Base-by-base conservation (phyloP, 2,113 vertebrate species). In the Drymodes brunneopygia region DNA sequence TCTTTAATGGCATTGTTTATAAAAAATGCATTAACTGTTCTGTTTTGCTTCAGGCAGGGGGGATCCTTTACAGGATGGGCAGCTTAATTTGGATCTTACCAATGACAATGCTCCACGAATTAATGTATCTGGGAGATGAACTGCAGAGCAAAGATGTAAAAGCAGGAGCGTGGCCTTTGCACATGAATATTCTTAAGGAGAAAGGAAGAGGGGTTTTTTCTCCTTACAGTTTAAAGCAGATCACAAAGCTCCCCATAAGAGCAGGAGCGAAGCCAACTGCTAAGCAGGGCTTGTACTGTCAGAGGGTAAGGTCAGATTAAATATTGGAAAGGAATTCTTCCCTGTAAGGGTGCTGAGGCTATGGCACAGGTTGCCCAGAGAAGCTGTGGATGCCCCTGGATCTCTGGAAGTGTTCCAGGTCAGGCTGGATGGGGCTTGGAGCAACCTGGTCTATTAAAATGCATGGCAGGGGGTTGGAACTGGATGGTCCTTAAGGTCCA, bases 11-110 rank as follows among this genome's bases (percentile, higher is more conserved):
- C 51, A 78, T 48, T 71, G 73, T 92, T 98, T 94, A 97, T 97
- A 73, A 98, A 98, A 98, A 96, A 96, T 96, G 64, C 74, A 97
- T 98, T 97, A 97, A 96, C 42, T 44, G n/a, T 58, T 95, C 95
- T 92, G 60, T 94, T 97, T 96, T 81, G 80, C 91, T 97, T 97
- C 78, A 96, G 94, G 89, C 69, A 94, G 45, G 48, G 62, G 70
- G 66, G 33, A 95, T 94, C 78, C 92, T 97, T 97, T 94, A 96
- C 78, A 95, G 94, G 94, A 87, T 1, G 92, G 91, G 75, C 64
- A 95, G 56, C 28, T 73, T 87, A 95, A 72, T 93, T 96, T 92
- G 89, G 72, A 95, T 77, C 90, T 80, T 93, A 97, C 96, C 25
- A 79, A 75, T 72, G 56, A 67, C 12, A 67, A 77, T 13, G 23